phyloP scores from a whole-genome alignment of 2,113 vertebrate species.

The Pluvianellus socialis region DNA sequence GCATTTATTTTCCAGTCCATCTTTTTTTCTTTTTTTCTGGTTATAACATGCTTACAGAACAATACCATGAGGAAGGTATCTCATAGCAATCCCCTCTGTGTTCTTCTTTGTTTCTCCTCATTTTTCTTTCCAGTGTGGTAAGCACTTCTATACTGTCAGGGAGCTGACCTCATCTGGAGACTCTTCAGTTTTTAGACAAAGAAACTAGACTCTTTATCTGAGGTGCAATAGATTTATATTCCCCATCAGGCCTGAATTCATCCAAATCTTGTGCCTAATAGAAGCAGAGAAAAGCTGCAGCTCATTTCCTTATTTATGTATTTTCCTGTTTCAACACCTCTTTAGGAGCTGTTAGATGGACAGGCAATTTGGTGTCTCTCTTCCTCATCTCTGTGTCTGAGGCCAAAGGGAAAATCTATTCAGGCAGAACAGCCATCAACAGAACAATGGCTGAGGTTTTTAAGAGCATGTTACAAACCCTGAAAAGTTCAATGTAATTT shows the following conservation, averaged over 20 bases:
- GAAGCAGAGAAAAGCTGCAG: not conserved
- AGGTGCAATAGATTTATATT: not conserved
- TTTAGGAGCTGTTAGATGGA: not conserved
- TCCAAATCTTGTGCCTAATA: not conserved
- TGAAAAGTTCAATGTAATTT: not conserved
- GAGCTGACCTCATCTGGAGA: not conserved
- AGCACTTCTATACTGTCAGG: not conserved
- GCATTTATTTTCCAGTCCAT: not conserved
- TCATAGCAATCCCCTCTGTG: not conserved
- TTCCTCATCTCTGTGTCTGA: not conserved
- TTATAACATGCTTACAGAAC: not conserved
- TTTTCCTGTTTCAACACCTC: not conserved
- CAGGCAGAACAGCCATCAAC: not conserved
- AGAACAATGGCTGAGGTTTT: not conserved
- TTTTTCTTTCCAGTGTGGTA: not conserved
- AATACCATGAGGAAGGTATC: not conserved
- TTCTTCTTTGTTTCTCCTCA: not conserved
- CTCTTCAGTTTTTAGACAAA: not conserved
- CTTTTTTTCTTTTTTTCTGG: not conserved
- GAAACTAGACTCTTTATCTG: not conserved
- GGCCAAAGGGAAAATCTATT: slow-evolving; percentile 1
- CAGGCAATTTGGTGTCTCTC: not conserved
- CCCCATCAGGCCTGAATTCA: not conserved
- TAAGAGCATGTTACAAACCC: not conserved
- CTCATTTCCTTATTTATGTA: slow-evolving; percentile 31